These are phyloP conservation scores for Aphelocoma californica DNA, from an alignment of 2,797 vertebrate species.

Conservation along the genomic window DNA sequence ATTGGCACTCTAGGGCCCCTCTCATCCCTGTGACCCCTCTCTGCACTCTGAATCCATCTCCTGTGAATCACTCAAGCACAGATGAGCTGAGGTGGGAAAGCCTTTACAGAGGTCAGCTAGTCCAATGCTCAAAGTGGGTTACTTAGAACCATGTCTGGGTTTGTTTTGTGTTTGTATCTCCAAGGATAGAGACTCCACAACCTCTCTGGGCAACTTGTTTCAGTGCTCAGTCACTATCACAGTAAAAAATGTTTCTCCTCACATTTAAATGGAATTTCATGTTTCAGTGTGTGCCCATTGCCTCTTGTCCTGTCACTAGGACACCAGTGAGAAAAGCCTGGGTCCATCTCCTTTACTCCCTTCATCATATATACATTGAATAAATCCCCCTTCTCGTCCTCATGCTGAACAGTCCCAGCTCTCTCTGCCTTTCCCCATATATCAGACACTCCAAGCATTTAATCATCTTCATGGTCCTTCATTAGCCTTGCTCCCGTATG, in stretches of 20 bases:
- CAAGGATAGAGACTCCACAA: background rate
- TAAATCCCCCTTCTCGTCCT: background rate
- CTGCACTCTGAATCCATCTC: background rate
- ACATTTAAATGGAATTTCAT: background rate
- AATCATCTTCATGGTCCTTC: background rate
- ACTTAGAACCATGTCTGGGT: background rate
- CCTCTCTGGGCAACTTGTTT: background rate
- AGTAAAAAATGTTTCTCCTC: background rate
- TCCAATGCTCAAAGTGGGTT: background rate
- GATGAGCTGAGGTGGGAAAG: background rate
- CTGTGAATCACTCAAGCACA: background rate
- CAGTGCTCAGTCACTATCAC: accelerated
- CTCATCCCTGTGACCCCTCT: background rate
- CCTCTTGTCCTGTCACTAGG: background rate
- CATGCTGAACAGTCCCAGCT: background rate
- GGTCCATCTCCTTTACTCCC: background rate
- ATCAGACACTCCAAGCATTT: background rate
- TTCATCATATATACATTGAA: background rate
- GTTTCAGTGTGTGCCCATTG: background rate
- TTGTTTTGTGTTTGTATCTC: background rate
- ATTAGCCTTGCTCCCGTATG: background rate
- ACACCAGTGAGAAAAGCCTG: background rate
- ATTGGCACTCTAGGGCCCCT: background rate
- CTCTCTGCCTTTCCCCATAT: background rate
- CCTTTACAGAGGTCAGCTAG: background rate